Base-by-base conservation (phyloP, 2,113 vertebrate genomes). In the Cariama cristata region DNA sequence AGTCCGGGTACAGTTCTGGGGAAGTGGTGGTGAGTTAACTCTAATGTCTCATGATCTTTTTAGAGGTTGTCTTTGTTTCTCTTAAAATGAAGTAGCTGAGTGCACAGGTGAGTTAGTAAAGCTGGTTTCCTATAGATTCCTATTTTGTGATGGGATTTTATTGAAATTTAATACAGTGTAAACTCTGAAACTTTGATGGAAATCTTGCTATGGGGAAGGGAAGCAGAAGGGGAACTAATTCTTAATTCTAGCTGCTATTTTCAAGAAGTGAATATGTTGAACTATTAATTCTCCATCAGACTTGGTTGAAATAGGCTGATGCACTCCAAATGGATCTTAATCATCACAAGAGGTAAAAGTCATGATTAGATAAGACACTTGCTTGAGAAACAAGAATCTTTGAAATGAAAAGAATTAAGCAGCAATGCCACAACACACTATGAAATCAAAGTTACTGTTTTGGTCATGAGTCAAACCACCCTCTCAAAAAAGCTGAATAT, bases 371-470 rank as follows among this genome's bases (percentile, higher is more conserved):
- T 67, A 58, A 93, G 63, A 73, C 21, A 74, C 14, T 79, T 80
- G 24, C 75, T 83, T 66, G 89, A 80, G 38, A 87, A 80, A 84
- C 10, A 91, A 80, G 74, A 24, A 40, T 45, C 40, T 40, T 9
- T 35, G 19, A 50, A 92, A 75, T 81, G 19, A 89, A 69, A 91
- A 76, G 17, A 91, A 77, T 84, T 66, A 80, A 77, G 16, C 19
- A 87, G 15, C 45, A 88, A 79, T 60, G 35, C 32, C 53, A 77
- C 9, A 89, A 64, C 73, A 4, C 42, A 66, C 12, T 45, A 11
- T 32, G 50, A 81, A 83, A 86, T 47, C 49, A 79, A 93, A 79
- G 26, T 11, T 47, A 64, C 49, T 80, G 15, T 26, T 91, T 47
- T 50, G 16, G 6, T 71, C 24, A n/a, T 11, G 7, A 91, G 24